Percentiles rank a stretch among this genome's conserved stretches.
Conservation (phyloP, 2,888 invertebrate species). For the Pediacus dermestoides region DNA sequence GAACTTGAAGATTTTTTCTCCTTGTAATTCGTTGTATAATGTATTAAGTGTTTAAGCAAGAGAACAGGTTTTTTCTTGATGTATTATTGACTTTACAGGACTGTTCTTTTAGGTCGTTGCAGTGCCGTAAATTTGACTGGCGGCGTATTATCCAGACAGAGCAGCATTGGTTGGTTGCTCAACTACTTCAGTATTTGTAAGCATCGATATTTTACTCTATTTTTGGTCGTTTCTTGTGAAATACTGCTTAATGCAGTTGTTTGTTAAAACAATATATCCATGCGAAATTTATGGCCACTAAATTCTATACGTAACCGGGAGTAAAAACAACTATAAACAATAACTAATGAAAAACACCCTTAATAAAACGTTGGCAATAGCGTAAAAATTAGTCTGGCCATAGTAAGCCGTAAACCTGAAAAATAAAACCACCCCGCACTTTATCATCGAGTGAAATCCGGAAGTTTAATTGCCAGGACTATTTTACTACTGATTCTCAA, state of each 20-base stretch:
- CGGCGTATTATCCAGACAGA: slow-evolving; percentile 17
- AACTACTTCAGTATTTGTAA: slow-evolving; percentile 15
- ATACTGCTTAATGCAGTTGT: slow-evolving; percentile 18
- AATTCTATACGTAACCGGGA: slow-evolving; percentile 1
- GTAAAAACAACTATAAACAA: slow-evolving; percentile 1
- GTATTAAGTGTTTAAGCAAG: slow-evolving; percentile 8
- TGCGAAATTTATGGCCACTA: slow-evolving; percentile 13
- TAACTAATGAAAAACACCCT: not conserved
- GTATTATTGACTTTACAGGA: slow-evolving; percentile 3
- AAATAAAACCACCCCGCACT: no score
- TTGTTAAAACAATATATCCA: slow-evolving; percentile 16
- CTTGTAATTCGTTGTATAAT: slow-evolving; percentile 2
- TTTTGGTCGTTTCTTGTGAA: slow-evolving; percentile 16
- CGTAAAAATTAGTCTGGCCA: slow-evolving; percentile 1
- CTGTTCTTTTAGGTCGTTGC: slow-evolving; percentile 5
- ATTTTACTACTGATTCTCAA: no score
- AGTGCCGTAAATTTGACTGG: slow-evolving; percentile 16
- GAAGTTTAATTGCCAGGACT: no score
- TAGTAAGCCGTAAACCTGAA: no score
- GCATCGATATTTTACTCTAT: slow-evolving; percentile 14
- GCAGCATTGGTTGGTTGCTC: slow-evolving; percentile 13
- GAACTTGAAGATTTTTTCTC: no score
- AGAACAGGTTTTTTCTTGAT: slow-evolving; percentile 6
- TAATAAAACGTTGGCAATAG: not conserved
- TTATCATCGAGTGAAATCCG: no score